Conservation (phyloP, 2,113 vertebrate genomes). For the Nycticorax nycticorax region DNA sequence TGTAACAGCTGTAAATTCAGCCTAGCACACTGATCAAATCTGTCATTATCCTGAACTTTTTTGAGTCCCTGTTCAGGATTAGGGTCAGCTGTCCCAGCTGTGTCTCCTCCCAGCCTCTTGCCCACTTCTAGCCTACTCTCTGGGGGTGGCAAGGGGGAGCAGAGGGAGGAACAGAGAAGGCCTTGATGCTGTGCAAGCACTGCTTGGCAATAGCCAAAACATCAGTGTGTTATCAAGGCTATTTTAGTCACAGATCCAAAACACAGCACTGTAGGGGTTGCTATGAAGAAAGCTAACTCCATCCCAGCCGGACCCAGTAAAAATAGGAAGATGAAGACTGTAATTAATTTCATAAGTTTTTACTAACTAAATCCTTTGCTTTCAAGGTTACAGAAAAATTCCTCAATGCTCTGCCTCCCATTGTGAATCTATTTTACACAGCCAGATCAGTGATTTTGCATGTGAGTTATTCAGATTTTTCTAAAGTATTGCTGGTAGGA, state of each 20-base stretch:
- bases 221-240: not conserved
- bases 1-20: not conserved
- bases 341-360: not conserved
- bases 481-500: not conserved
- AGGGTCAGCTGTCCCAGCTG: not conserved
- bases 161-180: not conserved
- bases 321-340: not conserved
- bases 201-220: not conserved
- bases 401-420: not conserved
- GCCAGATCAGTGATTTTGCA: not conserved
- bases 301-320: not conserved
- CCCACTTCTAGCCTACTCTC: not conserved
- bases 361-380: not conserved
- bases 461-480: not conserved
- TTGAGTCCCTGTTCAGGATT: not conserved
- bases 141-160: not conserved
- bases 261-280: not conserved
- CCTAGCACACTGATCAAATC: not conserved
- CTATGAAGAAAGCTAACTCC: not conserved
- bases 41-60: not conserved
- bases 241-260: not conserved
- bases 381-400: not conserved
- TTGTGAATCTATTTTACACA: not conserved
- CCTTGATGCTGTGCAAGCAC: not conserved
- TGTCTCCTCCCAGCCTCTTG: not conserved